Base-by-base conservation (phyloP, 1,140 invertebrate species). In the Ceratosolen solmsi region DNA sequence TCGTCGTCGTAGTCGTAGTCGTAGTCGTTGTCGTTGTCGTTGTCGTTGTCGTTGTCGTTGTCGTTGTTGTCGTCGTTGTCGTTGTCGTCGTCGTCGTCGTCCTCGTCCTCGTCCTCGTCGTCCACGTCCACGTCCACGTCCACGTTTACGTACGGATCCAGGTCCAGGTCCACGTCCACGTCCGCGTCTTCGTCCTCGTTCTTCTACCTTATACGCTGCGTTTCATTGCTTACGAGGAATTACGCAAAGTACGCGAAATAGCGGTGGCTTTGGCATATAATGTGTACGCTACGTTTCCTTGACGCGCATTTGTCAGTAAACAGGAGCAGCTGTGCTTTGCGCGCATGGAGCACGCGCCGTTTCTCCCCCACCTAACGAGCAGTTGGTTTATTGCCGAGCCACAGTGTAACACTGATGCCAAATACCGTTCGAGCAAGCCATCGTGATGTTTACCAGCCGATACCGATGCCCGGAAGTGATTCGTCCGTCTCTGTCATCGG, bases 221-320 rank as follows among this genome's bases (percentile, higher is more conserved):
- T 60, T 30, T 27, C n/a, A 9, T 60, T 60, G 8, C n/a, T 60
- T 13, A 27, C n/a, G n/a, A 60, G 25, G 11, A 27, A 27, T 5
- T 38, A 68, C 15, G 30, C n/a, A 8, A 20, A 0, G 20, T 5
- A 7, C n/a, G n/a, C n/a, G 30, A 25, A 41, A 38, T 38, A 38
- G 30, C 54, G 63, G 46, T 54, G 22, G 46, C 49, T 54, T 36
- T 79, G 30, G 22, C 22, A 30, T 49, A 7, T 15, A 72, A 79
- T 27, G 9, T 71, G n/a, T 46, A 71, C 20, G 25, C 38, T 25
- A 22, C 3, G 51, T 73, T 25, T 56, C 60, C 38, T 54, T 79
- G 63, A 79, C 76, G 46, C 76, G 76, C 60, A 78, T 78, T 78
- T 78, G 76, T 78, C 76, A 51, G 78, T 80, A 80, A 80, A 80